Conservation (phyloP, 1,140 invertebrate species). For the Drosophila arawakana region DNA sequence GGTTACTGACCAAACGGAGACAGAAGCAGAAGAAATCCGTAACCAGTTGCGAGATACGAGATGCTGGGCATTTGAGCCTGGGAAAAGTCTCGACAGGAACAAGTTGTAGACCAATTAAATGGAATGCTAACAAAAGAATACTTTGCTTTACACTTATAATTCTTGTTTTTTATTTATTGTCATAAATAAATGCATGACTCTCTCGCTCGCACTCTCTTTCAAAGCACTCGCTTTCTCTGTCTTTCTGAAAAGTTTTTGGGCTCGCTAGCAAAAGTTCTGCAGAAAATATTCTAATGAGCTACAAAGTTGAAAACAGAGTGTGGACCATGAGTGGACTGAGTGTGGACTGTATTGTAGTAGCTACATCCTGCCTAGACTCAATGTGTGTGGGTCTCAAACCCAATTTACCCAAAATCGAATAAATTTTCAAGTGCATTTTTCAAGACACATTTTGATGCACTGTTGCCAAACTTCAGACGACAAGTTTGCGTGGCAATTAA, state of each 20-base stretch:
- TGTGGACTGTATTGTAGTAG: not conserved
- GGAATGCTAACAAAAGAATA: constrained; percentile 73
- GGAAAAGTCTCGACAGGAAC: constrained; percentile 72
- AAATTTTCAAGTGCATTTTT: constrained; percentile 46
- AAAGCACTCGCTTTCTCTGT: constrained; percentile 15
- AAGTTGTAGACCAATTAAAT: constrained; percentile 80
- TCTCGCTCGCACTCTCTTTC: constrained; percentile 4
- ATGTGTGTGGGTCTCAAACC: not conserved
- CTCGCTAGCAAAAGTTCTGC: constrained; percentile 47
- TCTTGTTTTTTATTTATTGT: constrained; percentile 34
- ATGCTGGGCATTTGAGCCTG: constrained; percentile 55
- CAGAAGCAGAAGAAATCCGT: constrained; percentile 19
- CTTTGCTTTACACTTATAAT: constrained; percentile 48
- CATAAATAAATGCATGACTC: constrained; percentile 67
- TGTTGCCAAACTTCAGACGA: constrained; percentile 25
- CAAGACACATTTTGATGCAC: constrained; percentile 6
- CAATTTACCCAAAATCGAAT: constrained; percentile 56
- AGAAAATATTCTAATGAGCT: constrained; percentile 81
- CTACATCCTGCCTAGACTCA: constrained; percentile 49
- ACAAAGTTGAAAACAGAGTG: constrained; percentile 59
- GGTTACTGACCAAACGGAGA: constrained; percentile 63
- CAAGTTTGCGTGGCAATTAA: constrained; percentile 61
- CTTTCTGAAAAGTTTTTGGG: constrained; percentile 53
- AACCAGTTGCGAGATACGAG: constrained; percentile 52
- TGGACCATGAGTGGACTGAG: constrained; percentile 10